phyloP scores from a whole-genome alignment of 2,888 invertebrate species.

The Parnassius mnemosyne region DNA sequence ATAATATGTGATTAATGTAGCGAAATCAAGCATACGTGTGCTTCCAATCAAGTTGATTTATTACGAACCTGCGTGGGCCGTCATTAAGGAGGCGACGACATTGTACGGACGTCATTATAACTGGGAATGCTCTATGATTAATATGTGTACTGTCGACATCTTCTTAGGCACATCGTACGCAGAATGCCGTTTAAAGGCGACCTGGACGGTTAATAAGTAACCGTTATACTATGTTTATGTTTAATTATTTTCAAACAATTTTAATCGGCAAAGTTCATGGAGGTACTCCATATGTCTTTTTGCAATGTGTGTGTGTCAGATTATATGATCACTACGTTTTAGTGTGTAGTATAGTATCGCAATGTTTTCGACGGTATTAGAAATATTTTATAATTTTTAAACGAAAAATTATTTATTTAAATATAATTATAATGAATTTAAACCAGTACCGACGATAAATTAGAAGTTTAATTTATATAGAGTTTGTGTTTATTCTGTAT shows the following conservation, averaged over 20 bases:
- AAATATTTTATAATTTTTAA: no score
- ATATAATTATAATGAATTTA: no score
- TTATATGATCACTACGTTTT: no score
- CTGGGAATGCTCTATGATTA: constrained; percentile 50
- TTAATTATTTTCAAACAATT: background rate
- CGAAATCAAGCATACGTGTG: constrained; percentile 19
- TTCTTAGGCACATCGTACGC: constrained; percentile 23
- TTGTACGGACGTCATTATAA: constrained; percentile 32
- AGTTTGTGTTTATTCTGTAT: no score
- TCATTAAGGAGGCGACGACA: constrained; percentile 33
- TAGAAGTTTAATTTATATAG: no score
- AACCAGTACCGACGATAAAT: no score
- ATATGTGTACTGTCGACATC: constrained; percentile 51
- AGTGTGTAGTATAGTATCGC: no score
- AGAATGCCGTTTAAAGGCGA: background rate
- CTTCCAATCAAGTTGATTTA: constrained; percentile 25
- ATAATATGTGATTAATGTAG: constrained; percentile 15
- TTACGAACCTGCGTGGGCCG: constrained; percentile 16
- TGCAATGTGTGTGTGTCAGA: no score
- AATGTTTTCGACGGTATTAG: no score
- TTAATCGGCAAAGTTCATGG: no score
- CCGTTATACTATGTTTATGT: background rate
- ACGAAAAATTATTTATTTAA: no score
- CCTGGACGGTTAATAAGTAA: background rate
- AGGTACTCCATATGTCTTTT: no score